phyloP scores from a whole-genome alignment of 2,888 invertebrate species.

The Argynnis bischoffii region DNA sequence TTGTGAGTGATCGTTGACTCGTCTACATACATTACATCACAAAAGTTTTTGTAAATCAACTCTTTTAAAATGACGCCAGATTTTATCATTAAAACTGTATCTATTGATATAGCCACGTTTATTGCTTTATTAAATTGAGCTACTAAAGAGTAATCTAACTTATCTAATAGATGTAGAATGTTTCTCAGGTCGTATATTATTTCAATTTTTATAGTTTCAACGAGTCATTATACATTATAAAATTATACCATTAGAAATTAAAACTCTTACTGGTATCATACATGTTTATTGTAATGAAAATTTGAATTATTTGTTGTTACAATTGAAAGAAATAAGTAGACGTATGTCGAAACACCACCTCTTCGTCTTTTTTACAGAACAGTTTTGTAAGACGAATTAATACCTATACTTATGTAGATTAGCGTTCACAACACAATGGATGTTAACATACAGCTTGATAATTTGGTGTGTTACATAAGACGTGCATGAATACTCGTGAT shows the following conservation, averaged over 20 bases:
- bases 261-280: background rate
- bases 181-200: slow-evolving; percentile 24
- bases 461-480: slow-evolving; percentile 73
- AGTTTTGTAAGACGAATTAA: slow-evolving; percentile 79
- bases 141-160: slow-evolving; percentile 29
- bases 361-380: slow-evolving; percentile 68
- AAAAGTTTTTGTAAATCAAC: slow-evolving; percentile 67
- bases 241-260: background rate
- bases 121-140: slow-evolving; percentile 35
- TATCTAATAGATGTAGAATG: slow-evolving; percentile 23
- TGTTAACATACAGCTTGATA: slow-evolving; percentile 72
- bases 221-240: background rate
- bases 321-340: slow-evolving; percentile 26
- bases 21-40: slow-evolving; percentile 65
- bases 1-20: slow-evolving; percentile 79
- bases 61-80: slow-evolving; percentile 50
- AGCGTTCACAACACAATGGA: slow-evolving; percentile 72
- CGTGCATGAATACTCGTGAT: slow-evolving; percentile 68
- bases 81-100: slow-evolving; percentile 47
- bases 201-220: slow-evolving; percentile 11
- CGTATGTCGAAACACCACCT: slow-evolving; percentile 65
- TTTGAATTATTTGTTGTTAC: slow-evolving; percentile 52
- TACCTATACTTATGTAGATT: slow-evolving; percentile 82
- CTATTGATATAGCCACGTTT: slow-evolving; percentile 38
- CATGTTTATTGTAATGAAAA: slow-evolving; percentile 63